A percentile compares a stretch with the other conserved stretches of the same genome.
Evolutionary conservation across 1,140 invertebrate species (phyloP).

Genomic region (Globodera rostochiensis): DNA sequence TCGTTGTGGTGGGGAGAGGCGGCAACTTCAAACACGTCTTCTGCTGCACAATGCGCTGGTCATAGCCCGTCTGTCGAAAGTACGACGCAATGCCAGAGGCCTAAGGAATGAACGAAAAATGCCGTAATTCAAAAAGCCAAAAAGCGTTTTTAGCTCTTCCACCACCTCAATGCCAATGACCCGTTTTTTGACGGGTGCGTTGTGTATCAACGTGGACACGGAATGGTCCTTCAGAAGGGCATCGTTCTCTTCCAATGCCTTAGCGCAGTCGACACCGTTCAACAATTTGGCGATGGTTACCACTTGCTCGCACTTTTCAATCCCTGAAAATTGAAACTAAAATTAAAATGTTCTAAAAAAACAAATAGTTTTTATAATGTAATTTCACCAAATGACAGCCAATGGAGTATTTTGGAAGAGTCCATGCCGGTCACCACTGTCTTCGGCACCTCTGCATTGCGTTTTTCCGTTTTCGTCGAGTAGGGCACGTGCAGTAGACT

Average conservation of each 20-base stretch:
- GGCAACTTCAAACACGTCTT: constrained; percentile 30
- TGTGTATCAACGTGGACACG: constrained; percentile 24
- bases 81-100: constrained; percentile 13
- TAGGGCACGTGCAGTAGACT: constrained; percentile 31
- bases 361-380: constrained; percentile 2
- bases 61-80: constrained; percentile 16
- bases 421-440: background rate
- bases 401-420: constrained; percentile 17
- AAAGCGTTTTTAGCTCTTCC: background rate
- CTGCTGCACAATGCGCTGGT: constrained; percentile 25
- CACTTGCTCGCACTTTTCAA: constrained; percentile 13
- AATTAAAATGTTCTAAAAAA: background rate
- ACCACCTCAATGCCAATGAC: background rate
- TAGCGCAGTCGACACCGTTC: background rate
- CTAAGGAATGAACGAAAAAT: background rate
- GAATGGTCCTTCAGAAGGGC: constrained; percentile 19
- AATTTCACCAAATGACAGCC: constrained; percentile 22
- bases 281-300: constrained; percentile 15
- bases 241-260: background rate
- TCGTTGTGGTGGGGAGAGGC: constrained; percentile 36
- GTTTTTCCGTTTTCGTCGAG: constrained; percentile 12
- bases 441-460: background rate
- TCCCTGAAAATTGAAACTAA: background rate
- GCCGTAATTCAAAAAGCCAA: background rate
- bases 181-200: constrained; percentile 7